Conservation (phyloP, 2,797 vertebrate genomes). For the Chiroxiphia lanceolata region DNA sequence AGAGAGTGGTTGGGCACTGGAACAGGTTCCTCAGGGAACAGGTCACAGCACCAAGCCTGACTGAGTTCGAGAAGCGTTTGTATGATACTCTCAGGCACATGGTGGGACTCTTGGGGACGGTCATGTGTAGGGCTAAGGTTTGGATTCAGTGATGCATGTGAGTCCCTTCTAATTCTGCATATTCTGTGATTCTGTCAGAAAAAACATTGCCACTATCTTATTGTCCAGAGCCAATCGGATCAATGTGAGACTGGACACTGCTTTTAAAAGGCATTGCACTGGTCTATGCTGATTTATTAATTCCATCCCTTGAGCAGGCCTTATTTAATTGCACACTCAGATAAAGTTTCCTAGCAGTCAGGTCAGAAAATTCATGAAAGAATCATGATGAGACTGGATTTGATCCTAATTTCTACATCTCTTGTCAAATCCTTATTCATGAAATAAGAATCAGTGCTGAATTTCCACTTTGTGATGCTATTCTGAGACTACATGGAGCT, state of each 20-base stretch:
- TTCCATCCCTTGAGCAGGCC: background rate
- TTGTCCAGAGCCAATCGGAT: background rate
- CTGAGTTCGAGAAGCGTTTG: background rate
- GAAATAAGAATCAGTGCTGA: background rate
- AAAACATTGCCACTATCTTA: background rate
- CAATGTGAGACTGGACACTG: background rate
- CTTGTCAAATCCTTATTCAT: background rate
- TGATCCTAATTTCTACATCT: background rate
- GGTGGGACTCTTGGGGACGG: background rate
- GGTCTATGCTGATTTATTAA: background rate
- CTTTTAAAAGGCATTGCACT: background rate
- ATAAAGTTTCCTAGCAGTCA: background rate
- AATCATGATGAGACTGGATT: background rate
- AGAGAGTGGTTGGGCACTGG: too few relatives aligned
- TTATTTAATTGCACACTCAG: background rate
- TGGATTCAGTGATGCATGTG: background rate
- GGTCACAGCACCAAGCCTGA: background rate
- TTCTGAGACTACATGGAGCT: background rate
- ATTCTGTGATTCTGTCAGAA: background rate
- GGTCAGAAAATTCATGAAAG: conserved; percentile 4
- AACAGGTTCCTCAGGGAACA: background rate
- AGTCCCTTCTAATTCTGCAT: background rate
- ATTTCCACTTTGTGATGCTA: background rate
- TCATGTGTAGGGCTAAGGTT: background rate
- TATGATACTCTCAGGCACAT: background rate